Conservation (phyloP, 2,797 vertebrate species). For the Enteromius paludinosus region DNA sequence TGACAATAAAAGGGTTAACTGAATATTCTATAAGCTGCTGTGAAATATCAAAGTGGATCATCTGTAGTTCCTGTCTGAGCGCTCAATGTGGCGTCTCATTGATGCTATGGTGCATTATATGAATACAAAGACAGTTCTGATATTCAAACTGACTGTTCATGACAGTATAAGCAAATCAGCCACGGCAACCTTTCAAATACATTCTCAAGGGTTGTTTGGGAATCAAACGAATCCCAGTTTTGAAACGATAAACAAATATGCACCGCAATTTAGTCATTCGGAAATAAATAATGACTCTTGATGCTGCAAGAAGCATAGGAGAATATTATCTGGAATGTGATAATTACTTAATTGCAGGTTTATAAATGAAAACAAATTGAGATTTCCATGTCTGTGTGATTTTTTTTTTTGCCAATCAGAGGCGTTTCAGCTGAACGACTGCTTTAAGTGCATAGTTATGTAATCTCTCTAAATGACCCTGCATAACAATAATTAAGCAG, state of each 20-base stretch:
- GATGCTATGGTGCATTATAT: not conserved
- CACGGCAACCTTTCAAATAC: slow-evolving; percentile 14
- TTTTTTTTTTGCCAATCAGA: not conserved
- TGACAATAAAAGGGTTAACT: not conserved
- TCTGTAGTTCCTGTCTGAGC: not conserved
- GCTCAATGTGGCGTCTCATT: not conserved
- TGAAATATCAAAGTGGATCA: slow-evolving; percentile 1
- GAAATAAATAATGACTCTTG: slow-evolving; percentile 38
- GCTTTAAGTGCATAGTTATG: slow-evolving; percentile 12
- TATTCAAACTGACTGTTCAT: slow-evolving; percentile 43
- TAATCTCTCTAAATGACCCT: slow-evolving; percentile 40
- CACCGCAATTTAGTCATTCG: slow-evolving; percentile 23
- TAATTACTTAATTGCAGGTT: slow-evolving; percentile 36
- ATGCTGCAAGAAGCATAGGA: slow-evolving; percentile 10
- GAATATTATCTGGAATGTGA: slow-evolving; percentile 17
- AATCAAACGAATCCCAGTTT: slow-evolving; percentile 23
- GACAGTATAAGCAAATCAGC: slow-evolving; percentile 52
- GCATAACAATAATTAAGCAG: slow-evolving; percentile 21
- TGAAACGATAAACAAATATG: slow-evolving; percentile 25
- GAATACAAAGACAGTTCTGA: slow-evolving; percentile 31
- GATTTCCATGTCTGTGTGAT: slow-evolving; percentile 10
- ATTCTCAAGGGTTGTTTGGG: slow-evolving; percentile 47
- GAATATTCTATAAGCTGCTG: slow-evolving; percentile 9
- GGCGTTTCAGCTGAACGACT: slow-evolving; percentile 1
- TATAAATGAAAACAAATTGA: slow-evolving; percentile 33